Base-by-base conservation (phyloP, 2,113 vertebrate genomes). In the Mirza zaza region DNA sequence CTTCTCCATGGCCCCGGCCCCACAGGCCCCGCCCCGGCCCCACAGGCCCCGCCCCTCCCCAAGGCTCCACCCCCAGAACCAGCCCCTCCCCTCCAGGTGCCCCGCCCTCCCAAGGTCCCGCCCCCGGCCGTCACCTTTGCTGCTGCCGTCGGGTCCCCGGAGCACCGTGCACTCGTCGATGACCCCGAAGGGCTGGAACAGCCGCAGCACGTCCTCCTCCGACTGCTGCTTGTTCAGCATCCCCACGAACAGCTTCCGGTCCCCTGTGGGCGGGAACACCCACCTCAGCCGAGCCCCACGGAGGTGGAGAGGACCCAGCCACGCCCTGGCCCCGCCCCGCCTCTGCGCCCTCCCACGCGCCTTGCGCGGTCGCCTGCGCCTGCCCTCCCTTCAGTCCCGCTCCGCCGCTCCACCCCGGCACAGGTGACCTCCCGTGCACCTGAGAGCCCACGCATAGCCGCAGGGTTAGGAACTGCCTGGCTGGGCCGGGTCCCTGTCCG, bases 171-270 rank as follows among this genome's bases (percentile, higher is more conserved):
- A 99, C 98, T 99, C 99, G 91, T 99, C 99, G 63, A 99, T 99
- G 97, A 99, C 99, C 97, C 99, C 99, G 36, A 99, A 99, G 11
- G 99, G 99, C 98, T 99, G 99, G 88, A 99, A 99, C 97, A 99
- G 99, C 97, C 99, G 99, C 98, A 99, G 99, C 91, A 99, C 99
- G 5, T 99, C 99, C 96, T 99, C 99, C 98, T 99, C 99, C 2
- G 99, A 99, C 98, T 99, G 99, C 98, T 99, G 99, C 98, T 99
- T 99, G 98, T 99, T 99, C 98, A 99, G 99, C 99, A 99, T 99
- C 97, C 99, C 99, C 95, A 99, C 99, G 98, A 99, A 99, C 98
- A 99, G 98, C 99, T 99, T 99, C 98, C 99, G 98, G 98, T 99
- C 99, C 98, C 98, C 99, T 99, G 98, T 71, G 97, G 98, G 97